Conservation (phyloP, 2,797 vertebrate species). For the Xenentodon cancila region DNA sequence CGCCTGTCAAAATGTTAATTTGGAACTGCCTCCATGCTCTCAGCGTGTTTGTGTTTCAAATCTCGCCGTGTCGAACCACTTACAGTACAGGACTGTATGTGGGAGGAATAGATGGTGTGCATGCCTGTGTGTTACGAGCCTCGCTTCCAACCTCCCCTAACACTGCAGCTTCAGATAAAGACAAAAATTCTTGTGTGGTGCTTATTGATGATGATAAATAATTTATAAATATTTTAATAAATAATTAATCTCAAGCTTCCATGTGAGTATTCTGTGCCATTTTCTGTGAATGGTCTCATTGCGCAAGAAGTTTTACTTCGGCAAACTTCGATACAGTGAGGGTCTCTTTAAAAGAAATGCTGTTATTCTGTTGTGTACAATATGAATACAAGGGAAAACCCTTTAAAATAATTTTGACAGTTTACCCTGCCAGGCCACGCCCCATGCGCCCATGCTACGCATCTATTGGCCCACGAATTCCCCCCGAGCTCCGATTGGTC, state of each 20-base stretch:
- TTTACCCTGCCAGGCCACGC: constrained; percentile 88
- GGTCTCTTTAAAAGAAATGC: constrained; percentile 56
- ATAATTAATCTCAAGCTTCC: constrained; percentile 66
- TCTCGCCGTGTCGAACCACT: constrained; percentile 52
- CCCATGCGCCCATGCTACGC: constrained; percentile 54
- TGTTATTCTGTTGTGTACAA: constrained; percentile 69
- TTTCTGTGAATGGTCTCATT: constrained; percentile 19
- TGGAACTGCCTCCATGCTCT: constrained; percentile 60
- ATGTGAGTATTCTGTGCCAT: constrained; percentile 52
- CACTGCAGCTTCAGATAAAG: constrained; percentile 49
- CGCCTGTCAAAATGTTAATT: constrained; percentile 54
- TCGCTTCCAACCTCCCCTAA: constrained; percentile 47
- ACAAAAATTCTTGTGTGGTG: constrained; percentile 53
- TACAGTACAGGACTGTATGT: constrained; percentile 62
- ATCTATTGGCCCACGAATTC: constrained; percentile 86
- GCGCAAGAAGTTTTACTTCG: background rate
- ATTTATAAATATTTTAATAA: constrained; percentile 74
- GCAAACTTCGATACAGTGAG: constrained; percentile 20
- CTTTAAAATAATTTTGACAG: constrained; percentile 97
- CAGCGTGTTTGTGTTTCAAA: constrained; percentile 52
- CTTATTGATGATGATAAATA: constrained; percentile 73
- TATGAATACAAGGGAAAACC: constrained; percentile 92
- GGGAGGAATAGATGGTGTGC: constrained; percentile 67
- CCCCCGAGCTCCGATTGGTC: constrained; percentile 84
- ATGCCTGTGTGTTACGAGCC: constrained; percentile 44